These are phyloP conservation scores for Dendrocopos noguchii DNA, from an alignment of 2,113 vertebrate genomes.

Conservation along the genomic window DNA sequence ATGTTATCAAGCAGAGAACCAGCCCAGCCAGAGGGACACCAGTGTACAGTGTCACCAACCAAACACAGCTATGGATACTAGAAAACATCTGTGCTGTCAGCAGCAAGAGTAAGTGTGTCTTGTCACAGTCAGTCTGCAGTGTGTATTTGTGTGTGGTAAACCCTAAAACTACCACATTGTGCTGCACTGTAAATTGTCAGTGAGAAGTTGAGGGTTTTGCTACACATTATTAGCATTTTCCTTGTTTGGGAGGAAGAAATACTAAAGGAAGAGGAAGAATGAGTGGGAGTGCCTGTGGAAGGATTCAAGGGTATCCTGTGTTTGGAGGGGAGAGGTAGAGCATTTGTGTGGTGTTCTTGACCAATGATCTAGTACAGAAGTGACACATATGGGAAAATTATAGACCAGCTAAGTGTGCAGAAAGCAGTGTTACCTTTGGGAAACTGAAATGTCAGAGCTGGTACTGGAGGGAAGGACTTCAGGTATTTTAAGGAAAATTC, in stretches of 20 bases:
- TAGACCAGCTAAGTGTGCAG: not conserved
- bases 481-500: not conserved
- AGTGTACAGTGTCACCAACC: not conserved
- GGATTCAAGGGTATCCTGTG: not conserved
- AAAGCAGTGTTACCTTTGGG: not conserved
- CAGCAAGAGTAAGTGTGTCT: not conserved
- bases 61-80: not conserved
- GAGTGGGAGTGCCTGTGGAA: not conserved
- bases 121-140: slow-evolving; percentile 15
- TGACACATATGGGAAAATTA: not conserved
- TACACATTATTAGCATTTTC: not conserved
- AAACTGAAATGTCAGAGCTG: not conserved
- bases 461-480: not conserved
- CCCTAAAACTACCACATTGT: not conserved
- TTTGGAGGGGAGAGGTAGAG: not conserved
- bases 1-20: not conserved
- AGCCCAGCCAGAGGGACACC: not conserved
- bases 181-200: not conserved
- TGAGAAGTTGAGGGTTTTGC: not conserved
- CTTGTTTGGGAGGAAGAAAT: not conserved
- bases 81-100: not conserved
- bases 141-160: not conserved
- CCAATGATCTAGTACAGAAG: not conserved
- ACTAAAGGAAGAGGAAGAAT: not conserved
- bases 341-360: not conserved